Percentiles rank a stretch among this genome's conserved stretches.
Evolutionary conservation across 2,113 vertebrate species (phyloP).

Genomic region (Agapornis roseicollis): DNA sequence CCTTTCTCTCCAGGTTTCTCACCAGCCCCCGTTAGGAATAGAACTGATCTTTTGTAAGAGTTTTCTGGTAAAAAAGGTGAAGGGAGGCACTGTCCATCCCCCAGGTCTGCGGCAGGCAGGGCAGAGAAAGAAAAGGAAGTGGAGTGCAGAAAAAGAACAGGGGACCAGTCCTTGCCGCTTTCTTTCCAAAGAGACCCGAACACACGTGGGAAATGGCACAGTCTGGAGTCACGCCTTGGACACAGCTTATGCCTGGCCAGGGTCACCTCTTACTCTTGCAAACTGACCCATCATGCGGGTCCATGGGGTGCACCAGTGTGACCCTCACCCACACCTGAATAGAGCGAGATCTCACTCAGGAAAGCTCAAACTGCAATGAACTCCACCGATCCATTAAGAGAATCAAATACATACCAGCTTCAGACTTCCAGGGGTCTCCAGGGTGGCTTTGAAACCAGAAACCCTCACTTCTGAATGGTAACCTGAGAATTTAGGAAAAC

Average conservation of each 20-base stretch:
- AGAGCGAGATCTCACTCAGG: fast-evolving
- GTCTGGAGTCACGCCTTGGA: background rate
- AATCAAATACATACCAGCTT: fast-evolving
- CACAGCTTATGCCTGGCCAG: background rate
- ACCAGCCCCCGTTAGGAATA: background rate
- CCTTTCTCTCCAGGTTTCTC: background rate
- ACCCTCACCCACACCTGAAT: fast-evolving
- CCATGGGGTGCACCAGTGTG: fast-evolving
- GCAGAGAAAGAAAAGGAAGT: no score
- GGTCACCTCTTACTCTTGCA: fast-evolving
- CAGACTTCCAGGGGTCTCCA: background rate
- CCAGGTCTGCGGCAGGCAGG: background rate
- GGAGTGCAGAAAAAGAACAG: no score
- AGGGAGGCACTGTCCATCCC: fast-evolving
- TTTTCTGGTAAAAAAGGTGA: fast-evolving
- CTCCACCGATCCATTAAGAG: background rate
- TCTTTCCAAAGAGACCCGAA: background rate
- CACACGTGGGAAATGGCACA: fast-evolving
- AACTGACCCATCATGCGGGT: fast-evolving
- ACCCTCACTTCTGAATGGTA: background rate
- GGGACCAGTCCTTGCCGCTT: fast-evolving
- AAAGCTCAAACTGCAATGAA: background rate
- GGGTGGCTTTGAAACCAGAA: background rate
- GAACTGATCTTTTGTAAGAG: background rate
- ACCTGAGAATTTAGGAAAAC: background rate